Evolutionary conservation across 2,797 vertebrate genomes (phyloP), one percentile per base, ranked within the genome.

Genomic region (Centropyge bicolor): DNA sequence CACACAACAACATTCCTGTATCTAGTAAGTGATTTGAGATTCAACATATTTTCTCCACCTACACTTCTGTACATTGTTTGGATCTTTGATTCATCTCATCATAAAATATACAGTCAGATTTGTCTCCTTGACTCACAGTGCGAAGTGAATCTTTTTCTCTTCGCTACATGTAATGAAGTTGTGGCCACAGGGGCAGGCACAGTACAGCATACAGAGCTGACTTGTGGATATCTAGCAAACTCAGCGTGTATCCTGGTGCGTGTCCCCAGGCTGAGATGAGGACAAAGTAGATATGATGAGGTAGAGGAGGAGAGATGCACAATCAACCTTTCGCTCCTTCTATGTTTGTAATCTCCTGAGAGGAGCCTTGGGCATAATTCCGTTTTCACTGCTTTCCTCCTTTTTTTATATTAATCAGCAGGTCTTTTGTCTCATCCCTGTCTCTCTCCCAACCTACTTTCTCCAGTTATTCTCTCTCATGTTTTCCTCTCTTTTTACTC

Each of bases 401-500:
- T 51, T 19, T 80, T 85, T 84, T 78, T 79, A 56, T 63, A 65
- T 79, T 83, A 72, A 81, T 90, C 56, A 88, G 71, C 74, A 85
- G 13, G 24, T 78, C 43, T 78, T 64, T 66, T 74, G 67, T 69
- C 40, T 60, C 24, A 57, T 38, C 31, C n/a, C 49, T 0, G 0
- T 63, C 14, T 31, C 46, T n/a, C 17, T 68, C 20, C 27, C 24
- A 14, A 40, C 17, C 51, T 74, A 65, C 70, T 55, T 35, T 60
- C 35, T 67, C 38, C 4, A 57, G 19, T 61, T 35, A n/a, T 22
- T 12, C 6, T 20, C 43, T 35, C 22, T 40, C 4, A n/a, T 27
- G 27, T 45, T 65, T 68, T 61, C 1, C 2, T 61, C 20, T 66
- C 8, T 35, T 20, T 59, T 27, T 69, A 24, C 22, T 71, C 27